A percentile compares a stretch with the other conserved stretches of the same genome.
phyloP scores from a whole-genome alignment of 2,113 vertebrate genomes.

The Lepidiolamprologus cunningtoni region DNA sequence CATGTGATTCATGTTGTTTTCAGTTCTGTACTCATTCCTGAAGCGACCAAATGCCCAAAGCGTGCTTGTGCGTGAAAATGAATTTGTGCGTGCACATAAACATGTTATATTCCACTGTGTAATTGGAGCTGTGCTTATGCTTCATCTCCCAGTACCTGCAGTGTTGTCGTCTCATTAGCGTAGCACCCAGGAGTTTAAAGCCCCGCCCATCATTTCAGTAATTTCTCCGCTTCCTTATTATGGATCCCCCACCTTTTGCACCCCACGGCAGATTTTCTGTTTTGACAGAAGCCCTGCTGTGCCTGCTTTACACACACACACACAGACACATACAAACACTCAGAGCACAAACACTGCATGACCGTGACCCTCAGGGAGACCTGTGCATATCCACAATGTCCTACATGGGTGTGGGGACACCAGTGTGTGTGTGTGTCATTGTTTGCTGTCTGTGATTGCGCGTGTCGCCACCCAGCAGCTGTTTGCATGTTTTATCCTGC shows the following conservation, averaged over 20 bases:
- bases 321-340: not conserved
- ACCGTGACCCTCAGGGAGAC: constrained; percentile 45
- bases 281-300: constrained; percentile 58
- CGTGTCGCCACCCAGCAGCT: constrained; percentile 58
- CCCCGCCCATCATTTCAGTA: constrained; percentile 19
- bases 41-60: not conserved
- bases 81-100: not conserved
- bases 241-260: constrained; percentile 33
- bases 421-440: constrained; percentile 53
- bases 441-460: constrained; percentile 53
- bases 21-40: not conserved
- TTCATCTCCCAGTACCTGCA: constrained; percentile 11
- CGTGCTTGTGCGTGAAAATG: not conserved
- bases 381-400: constrained; percentile 38
- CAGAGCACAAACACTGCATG: constrained; percentile 13
- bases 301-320: constrained; percentile 14
- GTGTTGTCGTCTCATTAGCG: not conserved
- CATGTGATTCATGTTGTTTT: not conserved
- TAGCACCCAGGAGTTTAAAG: constrained; percentile 1
- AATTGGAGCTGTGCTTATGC: not conserved
- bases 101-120: not conserved
- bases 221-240: constrained; percentile 23
- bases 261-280: constrained; percentile 49
- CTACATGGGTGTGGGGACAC: constrained; percentile 14
- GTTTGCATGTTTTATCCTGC: constrained; percentile 56